A percentile compares a stretch with the other conserved stretches of the same genome.
phyloP scores from a whole-genome alignment of 2,888 invertebrate genomes.

The Xestia sexstrigata region DNA sequence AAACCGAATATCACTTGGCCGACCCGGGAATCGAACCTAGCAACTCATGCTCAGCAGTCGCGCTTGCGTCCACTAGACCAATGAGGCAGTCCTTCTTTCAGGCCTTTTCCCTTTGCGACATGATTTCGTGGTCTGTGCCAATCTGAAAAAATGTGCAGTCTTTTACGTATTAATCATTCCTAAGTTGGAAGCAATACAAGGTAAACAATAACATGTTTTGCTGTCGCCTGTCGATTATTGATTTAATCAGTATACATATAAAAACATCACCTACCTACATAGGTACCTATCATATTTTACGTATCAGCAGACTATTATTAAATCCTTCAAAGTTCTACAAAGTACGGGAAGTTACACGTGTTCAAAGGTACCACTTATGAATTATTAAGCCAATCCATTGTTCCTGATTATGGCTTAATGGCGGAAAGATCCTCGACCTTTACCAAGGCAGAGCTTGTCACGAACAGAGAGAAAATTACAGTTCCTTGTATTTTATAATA shows the following conservation, averaged over 20 bases:
- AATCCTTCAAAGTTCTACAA: background rate
- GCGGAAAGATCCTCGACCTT: slow-evolving; percentile 58
- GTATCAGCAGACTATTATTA: background rate
- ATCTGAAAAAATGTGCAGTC: background rate
- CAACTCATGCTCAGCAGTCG: no score
- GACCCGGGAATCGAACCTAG: no score
- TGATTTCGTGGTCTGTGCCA: background rate
- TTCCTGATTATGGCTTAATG: slow-evolving; percentile 30
- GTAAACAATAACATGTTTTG: slow-evolving; percentile 13
- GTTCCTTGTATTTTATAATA: slow-evolving; percentile 39
- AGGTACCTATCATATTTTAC: background rate
- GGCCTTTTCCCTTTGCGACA: background rate
- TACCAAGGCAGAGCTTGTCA: slow-evolving; percentile 34
- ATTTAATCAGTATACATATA: background rate
- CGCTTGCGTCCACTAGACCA: no score
- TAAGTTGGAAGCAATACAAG: background rate
- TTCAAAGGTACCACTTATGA: slow-evolving; percentile 40
- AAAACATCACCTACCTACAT: background rate
- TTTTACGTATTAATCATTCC: background rate
- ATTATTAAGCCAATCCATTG: slow-evolving; percentile 56
- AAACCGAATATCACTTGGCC: no score
- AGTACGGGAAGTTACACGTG: slow-evolving; percentile 24
- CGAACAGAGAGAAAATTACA: slow-evolving; percentile 28
- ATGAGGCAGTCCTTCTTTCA: background rate
- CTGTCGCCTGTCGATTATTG: background rate